Conservation (phyloP, 2,888 invertebrate genomes). For the Andrena dorsata region DNA sequence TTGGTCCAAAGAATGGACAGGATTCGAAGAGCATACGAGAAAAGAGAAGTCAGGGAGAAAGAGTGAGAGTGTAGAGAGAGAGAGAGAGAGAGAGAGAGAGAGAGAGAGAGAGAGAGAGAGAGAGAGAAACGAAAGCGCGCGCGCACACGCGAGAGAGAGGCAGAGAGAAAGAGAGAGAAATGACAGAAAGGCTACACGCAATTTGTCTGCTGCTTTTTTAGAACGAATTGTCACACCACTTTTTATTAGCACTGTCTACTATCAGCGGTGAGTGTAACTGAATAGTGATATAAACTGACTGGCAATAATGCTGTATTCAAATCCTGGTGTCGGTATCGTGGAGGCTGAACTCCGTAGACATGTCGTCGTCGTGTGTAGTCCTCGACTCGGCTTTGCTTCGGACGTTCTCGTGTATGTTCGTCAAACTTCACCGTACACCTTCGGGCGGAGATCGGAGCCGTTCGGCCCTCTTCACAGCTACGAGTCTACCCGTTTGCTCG, state of each 20-base stretch:
- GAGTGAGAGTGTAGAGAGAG: background rate
- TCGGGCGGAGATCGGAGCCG: constrained; percentile 64
- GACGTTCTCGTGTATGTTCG: constrained; percentile 51
- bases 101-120: constrained; percentile 8
- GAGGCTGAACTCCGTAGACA: constrained; percentile 76
- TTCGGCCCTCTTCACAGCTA: constrained; percentile 69
- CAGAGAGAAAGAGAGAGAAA: constrained; percentile 15
- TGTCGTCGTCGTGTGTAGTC: constrained; percentile 65
- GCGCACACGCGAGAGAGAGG: no score
- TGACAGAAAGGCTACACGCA: constrained; percentile 14
- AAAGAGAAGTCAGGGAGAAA: background rate
- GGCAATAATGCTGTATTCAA: constrained; percentile 13
- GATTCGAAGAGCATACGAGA: background rate
- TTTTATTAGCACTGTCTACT: constrained; percentile 19
- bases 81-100: constrained; percentile 10
- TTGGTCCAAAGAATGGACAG: background rate
- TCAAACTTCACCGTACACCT: constrained; percentile 57
- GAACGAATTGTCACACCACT: constrained; percentile 31
- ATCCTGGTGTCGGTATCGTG: constrained; percentile 43
- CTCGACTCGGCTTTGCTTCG: constrained; percentile 51
- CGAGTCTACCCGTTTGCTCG: constrained; percentile 34
- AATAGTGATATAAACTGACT: constrained; percentile 24
- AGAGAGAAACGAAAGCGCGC: no score
- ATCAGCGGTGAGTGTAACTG: constrained; percentile 8
- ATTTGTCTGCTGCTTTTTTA: constrained; percentile 1